These are phyloP conservation scores for Clarias macrocephalus DNA, from an alignment of 2,113 vertebrate genomes.

Conservation along the genomic window DNA sequence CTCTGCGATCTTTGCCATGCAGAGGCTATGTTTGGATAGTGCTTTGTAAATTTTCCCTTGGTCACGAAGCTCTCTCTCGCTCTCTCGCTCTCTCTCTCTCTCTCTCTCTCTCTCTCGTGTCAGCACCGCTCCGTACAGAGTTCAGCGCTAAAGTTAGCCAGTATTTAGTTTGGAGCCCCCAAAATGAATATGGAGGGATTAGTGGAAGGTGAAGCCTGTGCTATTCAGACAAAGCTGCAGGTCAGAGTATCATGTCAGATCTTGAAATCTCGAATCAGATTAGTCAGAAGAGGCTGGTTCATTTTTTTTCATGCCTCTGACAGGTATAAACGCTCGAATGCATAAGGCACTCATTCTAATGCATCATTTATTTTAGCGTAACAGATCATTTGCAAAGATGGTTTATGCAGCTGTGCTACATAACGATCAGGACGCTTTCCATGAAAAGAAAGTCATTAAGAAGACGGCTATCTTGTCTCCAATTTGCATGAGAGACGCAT, in stretches of 20 bases:
- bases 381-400: neutral
- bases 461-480: neutral
- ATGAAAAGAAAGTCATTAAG: neutral
- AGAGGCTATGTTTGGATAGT: conserved; percentile 20
- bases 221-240: conserved; percentile 14
- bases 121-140: conserved; percentile 18
- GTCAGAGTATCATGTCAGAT: neutral
- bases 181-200: conserved; percentile 29
- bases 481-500: too few species aligned
- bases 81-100: neutral
- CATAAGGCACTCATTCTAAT: neutral
- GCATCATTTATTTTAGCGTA: neutral
- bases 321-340: neutral
- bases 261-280: neutral
- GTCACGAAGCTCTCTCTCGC: conserved; percentile 24
- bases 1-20: neutral
- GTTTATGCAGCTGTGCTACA: neutral
- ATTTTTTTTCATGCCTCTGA: neutral
- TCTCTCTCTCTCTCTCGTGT: neutral
- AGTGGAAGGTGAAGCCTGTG: conserved; percentile 15
- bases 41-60: conserved; percentile 45
- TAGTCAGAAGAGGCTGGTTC: neutral
- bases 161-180: conserved; percentile 51
- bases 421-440: neutral
- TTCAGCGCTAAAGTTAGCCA: conserved; percentile 36